Base-by-base conservation (phyloP, 2,113 vertebrate species). In the Zeus faber region DNA sequence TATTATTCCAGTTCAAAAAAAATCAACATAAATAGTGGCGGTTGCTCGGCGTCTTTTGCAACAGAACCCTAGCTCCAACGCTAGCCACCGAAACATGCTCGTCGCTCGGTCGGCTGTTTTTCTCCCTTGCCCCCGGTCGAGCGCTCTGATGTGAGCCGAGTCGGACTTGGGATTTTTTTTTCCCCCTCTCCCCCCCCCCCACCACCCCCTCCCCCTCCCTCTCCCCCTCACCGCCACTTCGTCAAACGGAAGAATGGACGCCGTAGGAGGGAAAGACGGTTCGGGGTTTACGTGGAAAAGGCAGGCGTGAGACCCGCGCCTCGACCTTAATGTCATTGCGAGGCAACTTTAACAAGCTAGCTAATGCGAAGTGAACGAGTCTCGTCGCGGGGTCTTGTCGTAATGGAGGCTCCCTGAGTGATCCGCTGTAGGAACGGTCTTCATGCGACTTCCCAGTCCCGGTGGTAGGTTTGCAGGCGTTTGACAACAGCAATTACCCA, bases 101-200 rank as follows among this genome's bases (percentile, higher is more conserved):
- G 33, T 33, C 63, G 59, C 79, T 74, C 65, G 55, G 72, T 77
- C 89, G 89, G 80, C 82, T 87, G 86, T 77, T 83, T 87, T 87
- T 89, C 83, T 76, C 57, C 57, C 48, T n/a, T 54, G 61, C 73
- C 57, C 67, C 74, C 68, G 76, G 48, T 72, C 59, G 69, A 70
- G 22, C 71, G 23, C 21, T 76, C 70, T 70, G 80, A 79, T 80
- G 82, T 49, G 80, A 77, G 59, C 67, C 29, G 77, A n/a, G n/a
- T n/a, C n/a, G n/a, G n/a, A n/a, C n/a, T n/a, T n/a, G n/a, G n/a
- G n/a, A n/a, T n/a, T n/a, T n/a, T n/a, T n/a, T n/a, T n/a, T n/a
- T n/a, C n/a, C n/a, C n/a, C n/a, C n/a, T n/a, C 27, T 29, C 27
- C 27, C 27, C 27, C 27, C 27, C 27, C 27, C 4, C 27, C 27